Percentiles rank a stretch among this genome's conserved stretches.
These are phyloP conservation scores for Merops nubicus DNA, from an alignment of 2,113 vertebrate species.

Conservation along the genomic window DNA sequence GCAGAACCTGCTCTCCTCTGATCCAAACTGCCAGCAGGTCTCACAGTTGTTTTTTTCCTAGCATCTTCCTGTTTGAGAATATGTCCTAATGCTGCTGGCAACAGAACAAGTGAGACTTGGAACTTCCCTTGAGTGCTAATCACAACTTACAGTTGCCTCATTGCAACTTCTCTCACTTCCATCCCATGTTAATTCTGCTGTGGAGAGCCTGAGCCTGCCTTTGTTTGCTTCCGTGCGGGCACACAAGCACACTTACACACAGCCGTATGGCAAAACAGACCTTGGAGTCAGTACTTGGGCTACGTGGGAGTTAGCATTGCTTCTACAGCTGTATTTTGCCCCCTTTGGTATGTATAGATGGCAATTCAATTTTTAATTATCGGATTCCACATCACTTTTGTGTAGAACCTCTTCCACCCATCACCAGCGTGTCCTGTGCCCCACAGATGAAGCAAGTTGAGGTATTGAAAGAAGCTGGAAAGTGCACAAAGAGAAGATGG, in stretches of 20 bases:
- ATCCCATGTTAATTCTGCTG: neutral
- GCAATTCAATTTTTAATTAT: neutral
- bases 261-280: neutral
- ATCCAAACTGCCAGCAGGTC: slow-evolving; percentile 51
- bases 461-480: neutral
- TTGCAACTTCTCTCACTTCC: slow-evolving; percentile 54
- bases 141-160: slow-evolving; percentile 58
- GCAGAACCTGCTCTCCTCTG: slow-evolving; percentile 14
- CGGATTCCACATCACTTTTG: neutral
- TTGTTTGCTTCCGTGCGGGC: neutral
- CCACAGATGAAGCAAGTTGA: neutral
- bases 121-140: slow-evolving; percentile 42
- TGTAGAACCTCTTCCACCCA: neutral
- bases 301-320: neutral
- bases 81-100: slow-evolving; percentile 54
- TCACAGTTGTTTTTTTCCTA: neutral
- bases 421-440: neutral
- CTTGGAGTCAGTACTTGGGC: neutral
- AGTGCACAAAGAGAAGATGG: neutral
- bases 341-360: neutral
- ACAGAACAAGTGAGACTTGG: slow-evolving; percentile 51
- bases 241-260: neutral
- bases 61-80: slow-evolving; percentile 26
- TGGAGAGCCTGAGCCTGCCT: neutral
- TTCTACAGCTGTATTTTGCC: neutral